Conservation (phyloP, 1,140 invertebrate species). For the Drosophila repletoides region DNA sequence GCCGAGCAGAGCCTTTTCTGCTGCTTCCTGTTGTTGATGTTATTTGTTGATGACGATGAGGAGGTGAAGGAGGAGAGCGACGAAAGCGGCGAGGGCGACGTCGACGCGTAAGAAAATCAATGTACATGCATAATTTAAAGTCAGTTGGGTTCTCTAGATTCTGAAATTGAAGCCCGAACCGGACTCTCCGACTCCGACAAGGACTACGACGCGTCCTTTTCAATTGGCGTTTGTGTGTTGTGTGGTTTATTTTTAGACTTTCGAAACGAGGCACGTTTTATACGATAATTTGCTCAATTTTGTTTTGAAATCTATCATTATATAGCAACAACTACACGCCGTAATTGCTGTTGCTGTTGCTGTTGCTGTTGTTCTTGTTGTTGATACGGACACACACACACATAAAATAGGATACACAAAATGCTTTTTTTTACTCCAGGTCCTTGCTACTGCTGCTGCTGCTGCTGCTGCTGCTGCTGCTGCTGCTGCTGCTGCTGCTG, state of each 20-base stretch:
- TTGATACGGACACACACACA: constrained; percentile 47
- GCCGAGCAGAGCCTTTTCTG: constrained; percentile 18
- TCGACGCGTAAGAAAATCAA: constrained; percentile 65
- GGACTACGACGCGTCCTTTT: neutral
- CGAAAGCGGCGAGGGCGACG: constrained; percentile 9
- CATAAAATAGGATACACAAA: constrained; percentile 78
- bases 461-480: constrained; percentile 12
- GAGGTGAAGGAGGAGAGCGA: constrained; percentile 13
- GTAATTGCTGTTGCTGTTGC: constrained; percentile 57
- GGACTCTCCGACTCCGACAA: neutral
- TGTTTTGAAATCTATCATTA: constrained; percentile 76
- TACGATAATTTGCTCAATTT: constrained; percentile 75
- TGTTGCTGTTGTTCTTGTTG: constrained; percentile 23
- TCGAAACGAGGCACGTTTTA: constrained; percentile 56
- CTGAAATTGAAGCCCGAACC: neutral
- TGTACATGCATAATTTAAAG: constrained; percentile 77
- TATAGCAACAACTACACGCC: constrained; percentile 62
- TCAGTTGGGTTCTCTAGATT: constrained; percentile 43
- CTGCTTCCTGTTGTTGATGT: neutral
- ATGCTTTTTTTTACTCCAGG: constrained; percentile 56
- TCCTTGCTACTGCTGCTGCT: constrained; percentile 26
- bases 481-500: constrained; percentile 16
- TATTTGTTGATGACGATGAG: constrained; percentile 33
- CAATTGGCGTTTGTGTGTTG: constrained; percentile 20
- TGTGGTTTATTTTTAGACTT: constrained; percentile 60